These are phyloP conservation scores for Chironomus tentans DNA, from an alignment of 2,888 invertebrate species.

Conservation along the genomic window DNA sequence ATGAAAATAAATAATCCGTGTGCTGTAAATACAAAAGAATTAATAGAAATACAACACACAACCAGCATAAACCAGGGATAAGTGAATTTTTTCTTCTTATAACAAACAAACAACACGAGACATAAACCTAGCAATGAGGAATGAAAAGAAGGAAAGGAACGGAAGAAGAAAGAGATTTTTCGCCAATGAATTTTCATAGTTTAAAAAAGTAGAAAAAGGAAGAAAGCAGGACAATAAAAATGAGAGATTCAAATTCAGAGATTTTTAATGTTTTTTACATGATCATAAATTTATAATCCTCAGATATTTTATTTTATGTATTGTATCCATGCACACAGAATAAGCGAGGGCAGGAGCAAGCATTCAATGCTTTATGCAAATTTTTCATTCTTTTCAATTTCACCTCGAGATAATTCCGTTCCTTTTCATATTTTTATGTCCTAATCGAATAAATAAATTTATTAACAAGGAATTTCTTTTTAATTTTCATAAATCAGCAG, in stretches of 20 bases:
- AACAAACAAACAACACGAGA: neutral
- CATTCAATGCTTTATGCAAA: no score
- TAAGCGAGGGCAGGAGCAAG: no score
- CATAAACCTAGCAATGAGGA: neutral
- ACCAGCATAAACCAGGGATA: neutral
- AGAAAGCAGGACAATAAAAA: neutral
- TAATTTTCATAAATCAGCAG: no score
- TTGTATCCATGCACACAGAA: neutral
- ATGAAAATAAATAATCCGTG: neutral
- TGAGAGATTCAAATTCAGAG: neutral
- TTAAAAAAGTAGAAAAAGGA: neutral
- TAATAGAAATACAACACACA: conserved; percentile 9
- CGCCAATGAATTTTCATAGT: neutral
- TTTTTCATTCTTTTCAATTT: neutral
- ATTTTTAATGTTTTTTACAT: neutral
- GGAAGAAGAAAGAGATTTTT: neutral
- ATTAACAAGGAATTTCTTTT: no score
- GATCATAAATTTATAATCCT: neutral
- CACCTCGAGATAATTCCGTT: neutral
- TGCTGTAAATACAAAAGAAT: conserved; percentile 10
- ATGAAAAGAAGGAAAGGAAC: neutral
- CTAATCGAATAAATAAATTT: no score
- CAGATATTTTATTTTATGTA: neutral
- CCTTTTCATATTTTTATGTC: no score
- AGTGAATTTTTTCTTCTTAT: conserved; percentile 2